These are phyloP conservation scores for Cavia porcellus DNA, from an alignment of 2,113 vertebrate species.

Conservation along the genomic window DNA sequence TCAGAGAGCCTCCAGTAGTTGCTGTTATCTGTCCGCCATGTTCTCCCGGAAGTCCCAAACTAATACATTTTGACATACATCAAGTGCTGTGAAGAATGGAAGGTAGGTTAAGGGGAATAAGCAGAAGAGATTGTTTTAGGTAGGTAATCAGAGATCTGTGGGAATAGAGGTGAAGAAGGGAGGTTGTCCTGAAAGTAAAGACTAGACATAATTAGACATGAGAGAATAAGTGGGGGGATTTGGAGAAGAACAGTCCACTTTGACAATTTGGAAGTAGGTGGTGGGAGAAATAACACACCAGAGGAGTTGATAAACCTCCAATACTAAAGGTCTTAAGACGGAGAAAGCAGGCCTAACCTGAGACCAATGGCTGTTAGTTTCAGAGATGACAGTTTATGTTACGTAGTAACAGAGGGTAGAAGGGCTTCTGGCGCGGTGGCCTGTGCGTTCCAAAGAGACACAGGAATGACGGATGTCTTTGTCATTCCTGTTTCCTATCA, in stretches of 20 bases:
- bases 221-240: not conserved
- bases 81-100: not conserved
- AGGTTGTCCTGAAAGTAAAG: conserved; percentile 23
- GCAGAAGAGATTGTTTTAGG: not conserved
- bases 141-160: not conserved
- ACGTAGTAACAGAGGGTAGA: not conserved
- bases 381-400: not conserved
- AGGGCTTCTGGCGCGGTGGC: not conserved
- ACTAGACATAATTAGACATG: not conserved
- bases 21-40: too few relatives aligned
- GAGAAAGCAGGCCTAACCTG: not conserved
- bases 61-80: not conserved
- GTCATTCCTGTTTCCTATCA: not conserved
- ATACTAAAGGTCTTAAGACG: not conserved
- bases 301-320: not conserved
- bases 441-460: not conserved
- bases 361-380: not conserved
- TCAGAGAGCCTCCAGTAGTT: too few relatives aligned
- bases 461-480: not conserved
- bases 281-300: not conserved
- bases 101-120: not conserved
- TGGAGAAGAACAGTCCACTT: not conserved
- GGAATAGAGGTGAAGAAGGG: not conserved
- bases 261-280: not conserved
- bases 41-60: not conserved